Evolutionary conservation across 2,888 invertebrate genomes (phyloP).

Genomic region (Fabriciana adippe): DNA sequence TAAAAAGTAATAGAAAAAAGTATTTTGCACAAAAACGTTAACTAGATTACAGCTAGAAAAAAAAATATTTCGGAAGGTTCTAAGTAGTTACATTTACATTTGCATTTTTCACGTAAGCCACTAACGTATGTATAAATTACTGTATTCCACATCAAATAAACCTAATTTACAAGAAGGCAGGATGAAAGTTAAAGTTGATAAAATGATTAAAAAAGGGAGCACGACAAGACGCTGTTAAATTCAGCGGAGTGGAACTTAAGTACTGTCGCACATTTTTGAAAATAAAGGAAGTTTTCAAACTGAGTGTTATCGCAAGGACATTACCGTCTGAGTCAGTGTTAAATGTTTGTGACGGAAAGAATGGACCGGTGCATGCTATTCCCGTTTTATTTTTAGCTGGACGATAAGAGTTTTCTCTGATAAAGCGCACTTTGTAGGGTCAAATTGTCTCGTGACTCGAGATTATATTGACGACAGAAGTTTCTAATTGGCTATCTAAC

Average conservation of each 20-base stretch:
- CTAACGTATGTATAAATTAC: no score
- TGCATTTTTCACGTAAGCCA: no score
- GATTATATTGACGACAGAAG: background rate
- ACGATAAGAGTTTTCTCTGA: constrained; percentile 27
- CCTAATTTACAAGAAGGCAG: constrained; percentile 15
- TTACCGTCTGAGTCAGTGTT: constrained; percentile 43
- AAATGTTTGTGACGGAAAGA: constrained; percentile 44
- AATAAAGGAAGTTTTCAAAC: constrained; percentile 45
- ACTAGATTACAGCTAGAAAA: no score
- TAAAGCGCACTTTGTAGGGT: constrained; percentile 2
- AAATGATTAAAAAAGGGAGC: constrained; percentile 16
- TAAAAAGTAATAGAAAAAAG: no score
- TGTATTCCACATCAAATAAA: background rate
- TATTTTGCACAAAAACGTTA: no score
- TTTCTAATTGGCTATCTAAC: background rate
- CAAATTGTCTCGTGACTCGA: background rate
- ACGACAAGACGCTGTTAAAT: constrained; percentile 38
- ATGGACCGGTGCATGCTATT: constrained; percentile 37
- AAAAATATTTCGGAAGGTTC: no score
- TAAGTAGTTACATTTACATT: no score
- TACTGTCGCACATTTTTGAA: constrained; percentile 42
- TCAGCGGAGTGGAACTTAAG: constrained; percentile 40
- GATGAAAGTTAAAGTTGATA: constrained; percentile 13
- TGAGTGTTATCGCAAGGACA: constrained; percentile 43
- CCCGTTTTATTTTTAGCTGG: constrained; percentile 35